Evolutionary conservation across 2,888 invertebrate species (phyloP), one percentile per base, ranked within the genome.

Genomic region (Calliopum simillimum): DNA sequence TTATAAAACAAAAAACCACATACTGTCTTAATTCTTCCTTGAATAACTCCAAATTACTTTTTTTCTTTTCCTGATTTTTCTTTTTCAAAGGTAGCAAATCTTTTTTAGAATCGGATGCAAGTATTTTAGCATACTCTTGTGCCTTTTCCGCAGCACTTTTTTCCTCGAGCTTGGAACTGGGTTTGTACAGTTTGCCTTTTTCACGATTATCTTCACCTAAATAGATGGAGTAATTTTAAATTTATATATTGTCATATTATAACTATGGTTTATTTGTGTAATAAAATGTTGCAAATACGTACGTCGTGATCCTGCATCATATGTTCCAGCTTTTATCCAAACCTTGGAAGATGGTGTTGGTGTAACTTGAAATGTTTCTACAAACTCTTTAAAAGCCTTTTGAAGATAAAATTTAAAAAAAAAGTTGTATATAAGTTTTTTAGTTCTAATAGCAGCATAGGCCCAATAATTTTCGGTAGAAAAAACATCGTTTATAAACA

Each of bases 311-410:
- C 96, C 96, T 63, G 97, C 96, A 91, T 98, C 97, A 80, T 98
- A 98, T 1, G 97, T 96, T 67, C 97, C 98, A 70, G 98, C 99
- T 87, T 98, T 97, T 6, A 99, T 95, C 97, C 99, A 99, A 55
- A 98, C 93, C 88, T 98, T 98, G 4, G 93, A 91, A 16, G 93
- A 91, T 78, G 90, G 90, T 66, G 91, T 90, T 0, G 94, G 93
- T 0, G 91, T 90, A 78, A 97, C 97, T 89, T 97, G 96, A 87
- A 99, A 99, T 8, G 97, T 96, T 77, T 96, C 97, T 55, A 98
- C 96, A 89, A 98, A 99, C 85, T 98, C 98, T 88, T 98, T 95
- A 86, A 97, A 98, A 0, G 95, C 97, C 93, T 94, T 14, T 19
- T 19, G 8, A 4, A 49, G 56, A 4, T 4, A 33, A 33, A 33